Conservation (phyloP, 37 sponge, comb jelly and placozoan genomes). For the Diacarnus erythraeanus region DNA sequence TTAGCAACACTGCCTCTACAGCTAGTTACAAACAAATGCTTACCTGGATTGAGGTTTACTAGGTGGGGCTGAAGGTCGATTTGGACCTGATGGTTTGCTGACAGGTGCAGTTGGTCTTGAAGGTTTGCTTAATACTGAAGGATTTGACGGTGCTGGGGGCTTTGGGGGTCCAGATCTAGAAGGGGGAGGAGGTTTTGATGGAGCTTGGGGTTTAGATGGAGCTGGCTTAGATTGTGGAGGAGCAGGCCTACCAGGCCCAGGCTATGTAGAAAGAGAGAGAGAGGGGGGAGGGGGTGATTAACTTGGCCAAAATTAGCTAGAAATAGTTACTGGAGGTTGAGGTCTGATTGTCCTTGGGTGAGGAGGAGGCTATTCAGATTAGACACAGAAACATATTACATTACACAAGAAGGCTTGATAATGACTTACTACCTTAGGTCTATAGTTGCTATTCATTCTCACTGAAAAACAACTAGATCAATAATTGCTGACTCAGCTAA, state of each 20-base stretch:
- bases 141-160: conserved; percentile 3
- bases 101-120: neutral
- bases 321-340: neutral
- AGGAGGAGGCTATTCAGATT: neutral
- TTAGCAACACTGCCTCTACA: neutral
- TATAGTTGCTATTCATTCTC: neutral
- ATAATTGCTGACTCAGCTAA: conserved; percentile 7
- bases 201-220: conserved; percentile 5
- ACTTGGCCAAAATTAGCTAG: neutral
- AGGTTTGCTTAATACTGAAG: neutral
- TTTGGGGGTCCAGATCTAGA: neutral
- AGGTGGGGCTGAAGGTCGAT: neutral
- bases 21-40: neutral
- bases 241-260: conserved; percentile 2
- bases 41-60: conserved; percentile 22
- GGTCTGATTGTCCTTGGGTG: neutral
- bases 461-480: neutral
- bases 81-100: neutral
- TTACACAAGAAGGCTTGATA: neutral
- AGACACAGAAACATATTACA: neutral
- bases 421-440: neutral
- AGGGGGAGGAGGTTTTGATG: conserved; percentile 14
- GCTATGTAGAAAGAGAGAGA: neutral
- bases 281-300: neutral
- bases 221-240: neutral